Percentiles rank a stretch among this genome's conserved stretches.
phyloP scores from a whole-genome alignment of 2,797 vertebrate genomes.

The Liasis olivaceus region DNA sequence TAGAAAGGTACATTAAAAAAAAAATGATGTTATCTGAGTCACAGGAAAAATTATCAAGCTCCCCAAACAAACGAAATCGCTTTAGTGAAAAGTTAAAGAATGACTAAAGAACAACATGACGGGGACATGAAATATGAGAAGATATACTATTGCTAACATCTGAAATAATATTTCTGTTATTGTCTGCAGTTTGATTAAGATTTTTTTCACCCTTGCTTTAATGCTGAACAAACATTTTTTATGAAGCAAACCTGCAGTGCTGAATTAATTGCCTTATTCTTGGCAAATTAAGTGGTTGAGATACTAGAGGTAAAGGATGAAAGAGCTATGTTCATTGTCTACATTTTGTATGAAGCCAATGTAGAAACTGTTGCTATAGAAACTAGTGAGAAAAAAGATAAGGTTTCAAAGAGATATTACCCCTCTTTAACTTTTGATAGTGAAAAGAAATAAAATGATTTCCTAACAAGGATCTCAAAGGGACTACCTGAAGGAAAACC shows the following conservation, averaged over 20 bases:
- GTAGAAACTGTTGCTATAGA: conserved; percentile 62
- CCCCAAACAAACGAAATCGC: background rate
- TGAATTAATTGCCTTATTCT: conserved; percentile 25
- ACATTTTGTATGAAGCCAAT: conserved; percentile 50
- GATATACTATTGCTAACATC: background rate
- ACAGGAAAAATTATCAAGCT: background rate
- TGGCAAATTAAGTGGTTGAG: conserved; percentile 29
- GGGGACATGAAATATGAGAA: background rate
- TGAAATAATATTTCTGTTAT: background rate
- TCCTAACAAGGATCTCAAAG: background rate
- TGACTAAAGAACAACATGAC: background rate
- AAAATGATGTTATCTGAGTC: background rate
- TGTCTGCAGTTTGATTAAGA: conserved; percentile 23
- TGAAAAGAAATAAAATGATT: background rate
- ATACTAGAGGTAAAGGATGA: conserved; percentile 29
- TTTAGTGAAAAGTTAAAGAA: background rate
- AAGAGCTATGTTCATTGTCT: conserved; percentile 49
- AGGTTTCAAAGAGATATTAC: conserved; percentile 23
- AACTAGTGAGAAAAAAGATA: conserved; percentile 57
- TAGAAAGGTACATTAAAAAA: background rate
- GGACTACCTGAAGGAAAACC: background rate
- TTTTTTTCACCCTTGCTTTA: background rate
- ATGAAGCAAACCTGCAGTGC: background rate
- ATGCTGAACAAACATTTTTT: conserved; percentile 1
- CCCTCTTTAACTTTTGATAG: background rate